Evolutionary conservation across 2,113 vertebrate species (phyloP), one percentile per base, ranked within the genome.

Genomic region (Rana temporaria): DNA sequence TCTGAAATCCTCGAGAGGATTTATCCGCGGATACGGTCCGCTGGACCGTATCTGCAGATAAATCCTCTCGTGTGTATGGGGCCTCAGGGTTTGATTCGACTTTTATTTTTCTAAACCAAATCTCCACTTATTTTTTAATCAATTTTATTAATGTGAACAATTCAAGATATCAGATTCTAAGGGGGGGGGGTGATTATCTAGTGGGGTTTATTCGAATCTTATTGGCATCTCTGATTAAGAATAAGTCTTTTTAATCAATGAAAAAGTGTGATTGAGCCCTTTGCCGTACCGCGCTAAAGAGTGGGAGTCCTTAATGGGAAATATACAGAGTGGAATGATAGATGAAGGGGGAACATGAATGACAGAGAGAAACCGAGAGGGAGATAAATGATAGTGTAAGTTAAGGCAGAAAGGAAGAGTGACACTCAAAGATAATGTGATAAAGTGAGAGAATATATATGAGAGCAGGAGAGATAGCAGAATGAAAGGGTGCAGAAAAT

Each of bases 121-220:
- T 48, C n/a, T 80, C 57, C 20, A 57, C 57, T 52, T 82, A 73
- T 8, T 9, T 11, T 12, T 12, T 75, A 82, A 82, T 82, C 48
- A 82, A 82, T n/a, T 75, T 82, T 67, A 75, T 82, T 82, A 75
- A 70, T 66, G 52, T 17, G 62, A 82, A 34, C 71, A 32, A 82
- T 52, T 82, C 30, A 75, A 82, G 70, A 48, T 9, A 48, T 9
- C 71, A 75, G 62, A 71, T 75, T 63, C 71, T 74, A 30, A 30
- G 26, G 26, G 26, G 80, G 80, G 65, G 62, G 57, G 69, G 42
- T 65, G 69, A 38, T 38, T 72, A 20, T 34, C 4, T 74, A n/a
- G 66, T 67, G 12, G 59, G 70, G 24, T 42, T 67, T 82, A n/a
- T 53, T 17, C 60, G 66, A 57, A 34, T 74, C 73, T 74, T 52